A percentile compares a stretch with the other conserved stretches of the same genome.
These are phyloP conservation scores for Empidonax traillii DNA, from an alignment of 2,113 vertebrate genomes.

Conservation along the genomic window DNA sequence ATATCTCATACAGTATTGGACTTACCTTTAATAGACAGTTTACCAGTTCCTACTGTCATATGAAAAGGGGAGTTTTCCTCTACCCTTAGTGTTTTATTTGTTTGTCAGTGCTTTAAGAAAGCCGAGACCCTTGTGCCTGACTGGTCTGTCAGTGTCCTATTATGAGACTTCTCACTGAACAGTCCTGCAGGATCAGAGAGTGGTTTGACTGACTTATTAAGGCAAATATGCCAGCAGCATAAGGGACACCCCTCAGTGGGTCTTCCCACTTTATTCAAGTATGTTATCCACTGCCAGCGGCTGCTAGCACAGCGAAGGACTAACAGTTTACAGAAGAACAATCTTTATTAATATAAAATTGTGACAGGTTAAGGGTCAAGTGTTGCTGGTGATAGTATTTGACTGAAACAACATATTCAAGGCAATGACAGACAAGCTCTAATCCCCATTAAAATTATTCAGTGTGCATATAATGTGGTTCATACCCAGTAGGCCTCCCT, in stretches of 20 bases:
- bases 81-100: not conserved
- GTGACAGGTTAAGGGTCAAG: not conserved
- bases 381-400: not conserved
- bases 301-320: not conserved
- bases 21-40: not conserved
- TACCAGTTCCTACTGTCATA: not conserved
- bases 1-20: not conserved
- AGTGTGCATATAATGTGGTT: not conserved
- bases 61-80: not conserved
- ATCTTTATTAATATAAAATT: not conserved
- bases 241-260: not conserved
- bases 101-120: too few relatives aligned
- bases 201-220: not conserved
- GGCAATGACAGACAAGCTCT: not conserved
- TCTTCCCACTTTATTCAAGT: not conserved
- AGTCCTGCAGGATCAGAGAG: not conserved
- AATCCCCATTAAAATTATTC: not conserved
- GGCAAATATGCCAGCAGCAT: not conserved
- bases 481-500: not conserved
- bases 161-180: not conserved
- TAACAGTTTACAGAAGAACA: not conserved
- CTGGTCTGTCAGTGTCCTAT: too few relatives aligned
- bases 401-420: not conserved
- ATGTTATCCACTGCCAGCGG: not conserved
- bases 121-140: too few relatives aligned